phyloP scores from a whole-genome alignment of 2,113 vertebrate species.

The Myiagra hebetior region DNA sequence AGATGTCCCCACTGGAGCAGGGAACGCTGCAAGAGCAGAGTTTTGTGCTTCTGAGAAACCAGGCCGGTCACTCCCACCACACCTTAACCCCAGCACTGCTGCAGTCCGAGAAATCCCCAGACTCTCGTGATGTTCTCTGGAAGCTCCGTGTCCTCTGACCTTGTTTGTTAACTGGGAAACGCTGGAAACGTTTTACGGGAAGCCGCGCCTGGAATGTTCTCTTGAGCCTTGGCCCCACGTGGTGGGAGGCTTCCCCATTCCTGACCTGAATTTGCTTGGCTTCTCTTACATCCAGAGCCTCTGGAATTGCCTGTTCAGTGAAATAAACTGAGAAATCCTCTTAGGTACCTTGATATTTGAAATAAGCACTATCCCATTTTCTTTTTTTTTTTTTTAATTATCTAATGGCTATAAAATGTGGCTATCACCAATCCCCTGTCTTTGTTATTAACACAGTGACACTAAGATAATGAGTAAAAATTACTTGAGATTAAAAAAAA shows the following conservation, averaged over 20 bases:
- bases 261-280: background rate
- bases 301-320: background rate
- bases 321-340: background rate
- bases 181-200: background rate
- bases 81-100: background rate
- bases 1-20: background rate
- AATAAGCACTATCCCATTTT: background rate
- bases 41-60: background rate
- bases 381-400: background rate
- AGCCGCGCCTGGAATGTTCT: background rate
- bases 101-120: background rate
- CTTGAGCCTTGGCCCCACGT: background rate
- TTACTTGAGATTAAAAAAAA: background rate
- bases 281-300: background rate
- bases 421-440: background rate
- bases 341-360: background rate
- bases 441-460: background rate
- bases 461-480: background rate
- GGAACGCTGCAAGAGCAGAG: fast-evolving
- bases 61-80: background rate
- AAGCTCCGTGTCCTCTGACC: background rate
- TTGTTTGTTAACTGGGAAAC: background rate
- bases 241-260: background rate
- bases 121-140: background rate
- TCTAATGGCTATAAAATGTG: background rate